phyloP scores from a whole-genome alignment of 2,113 vertebrate genomes.

The Oreochromis niloticus region DNA sequence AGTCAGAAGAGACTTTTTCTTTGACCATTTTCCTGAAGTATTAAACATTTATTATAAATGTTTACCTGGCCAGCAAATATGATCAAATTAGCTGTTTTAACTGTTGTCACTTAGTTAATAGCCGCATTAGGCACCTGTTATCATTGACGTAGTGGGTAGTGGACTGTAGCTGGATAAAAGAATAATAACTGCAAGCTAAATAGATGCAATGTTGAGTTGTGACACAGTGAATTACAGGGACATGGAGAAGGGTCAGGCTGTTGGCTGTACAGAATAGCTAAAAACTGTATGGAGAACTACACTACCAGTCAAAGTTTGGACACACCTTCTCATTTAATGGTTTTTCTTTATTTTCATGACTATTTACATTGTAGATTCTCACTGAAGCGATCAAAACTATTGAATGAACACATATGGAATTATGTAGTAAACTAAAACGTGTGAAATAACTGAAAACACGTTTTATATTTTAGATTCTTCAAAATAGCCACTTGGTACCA shows the following conservation, averaged over 20 bases:
- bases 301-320: not conserved
- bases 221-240: not conserved
- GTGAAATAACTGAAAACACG: not conserved
- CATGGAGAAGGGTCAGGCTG: not conserved
- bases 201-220: not conserved
- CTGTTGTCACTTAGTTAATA: not conserved
- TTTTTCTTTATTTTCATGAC: not conserved
- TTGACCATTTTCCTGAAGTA: not conserved
- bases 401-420: not conserved
- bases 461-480: not conserved
- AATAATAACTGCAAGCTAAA: not conserved
- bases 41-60: not conserved
- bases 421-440: not conserved
- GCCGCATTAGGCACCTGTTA: not conserved
- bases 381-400: not conserved
- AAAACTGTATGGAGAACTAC: not conserved
- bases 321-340: not conserved
- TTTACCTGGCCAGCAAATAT: not conserved
- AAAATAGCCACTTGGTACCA: not conserved
- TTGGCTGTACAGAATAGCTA: not conserved
- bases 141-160: not conserved
- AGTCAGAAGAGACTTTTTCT: not conserved
- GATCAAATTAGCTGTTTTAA: not conserved
- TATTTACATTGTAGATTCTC: not conserved
- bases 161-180: not conserved